A percentile compares a stretch with the other conserved stretches of the same genome.
These are phyloP conservation scores for Hexactinellida sp. DNA, from an alignment of 37 sponge, comb jelly and placozoan genomes.

Conservation along the genomic window DNA sequence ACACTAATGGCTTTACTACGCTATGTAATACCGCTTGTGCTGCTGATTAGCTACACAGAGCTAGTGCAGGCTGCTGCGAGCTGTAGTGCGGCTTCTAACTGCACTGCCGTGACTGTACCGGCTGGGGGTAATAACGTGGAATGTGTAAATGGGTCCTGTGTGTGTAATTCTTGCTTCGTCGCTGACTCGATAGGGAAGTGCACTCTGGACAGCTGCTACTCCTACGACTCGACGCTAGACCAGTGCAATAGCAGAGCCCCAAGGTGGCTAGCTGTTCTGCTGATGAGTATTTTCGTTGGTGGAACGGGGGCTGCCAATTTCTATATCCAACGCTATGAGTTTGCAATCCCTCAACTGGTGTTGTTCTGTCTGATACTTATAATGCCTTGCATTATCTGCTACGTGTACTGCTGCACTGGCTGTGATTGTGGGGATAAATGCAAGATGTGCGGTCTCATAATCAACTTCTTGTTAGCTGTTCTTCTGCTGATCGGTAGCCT, in stretches of 20 bases:
- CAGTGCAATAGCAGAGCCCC: constrained; percentile 21
- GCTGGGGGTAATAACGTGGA: not conserved
- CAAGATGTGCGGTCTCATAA: not conserved
- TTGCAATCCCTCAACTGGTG: constrained; percentile 56
- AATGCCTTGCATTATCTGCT: not conserved
- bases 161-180: not conserved
- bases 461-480: not conserved
- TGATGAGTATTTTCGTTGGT: constrained; percentile 51
- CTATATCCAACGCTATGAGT: constrained; percentile 47
- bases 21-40: not conserved
- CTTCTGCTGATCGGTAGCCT: not conserved
- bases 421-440: constrained; percentile 7
- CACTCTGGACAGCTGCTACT: constrained; percentile 10
- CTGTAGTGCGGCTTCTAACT: not conserved
- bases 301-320: constrained; percentile 71
- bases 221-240: not conserved
- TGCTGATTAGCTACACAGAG: not conserved
- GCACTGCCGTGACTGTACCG: not conserved
- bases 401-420: not conserved
- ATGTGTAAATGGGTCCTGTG: not conserved
- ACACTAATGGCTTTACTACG: no score
- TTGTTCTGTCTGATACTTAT: not conserved
- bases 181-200: not conserved
- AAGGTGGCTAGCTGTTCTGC: constrained; percentile 30
- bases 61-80: not conserved